Percentiles rank a stretch among this genome's conserved stretches.
Evolutionary conservation across 2,113 vertebrate genomes (phyloP).

Genomic region (Sprattus sprattus): DNA sequence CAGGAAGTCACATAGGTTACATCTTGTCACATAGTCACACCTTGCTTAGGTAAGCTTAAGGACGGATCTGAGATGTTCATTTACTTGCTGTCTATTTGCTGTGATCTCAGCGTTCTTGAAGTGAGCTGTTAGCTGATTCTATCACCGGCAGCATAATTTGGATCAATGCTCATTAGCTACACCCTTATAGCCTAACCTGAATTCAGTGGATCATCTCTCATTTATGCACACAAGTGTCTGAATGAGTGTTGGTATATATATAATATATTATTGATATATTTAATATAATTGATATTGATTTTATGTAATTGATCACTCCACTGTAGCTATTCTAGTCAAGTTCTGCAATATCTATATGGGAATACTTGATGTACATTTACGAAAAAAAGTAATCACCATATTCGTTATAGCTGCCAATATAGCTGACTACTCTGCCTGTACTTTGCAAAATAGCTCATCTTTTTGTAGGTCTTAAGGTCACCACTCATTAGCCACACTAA

Average conservation of each 20-base stretch:
- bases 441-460: no score
- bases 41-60: not conserved
- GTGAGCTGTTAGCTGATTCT: not conserved
- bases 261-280: no score
- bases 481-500: no score
- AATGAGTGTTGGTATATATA: not conserved
- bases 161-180: not conserved
- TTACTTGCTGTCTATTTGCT: not conserved
- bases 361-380: not conserved
- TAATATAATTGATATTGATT: no score
- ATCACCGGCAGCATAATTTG: not conserved
- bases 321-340: not conserved
- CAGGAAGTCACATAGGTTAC: not conserved
- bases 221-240: not conserved
- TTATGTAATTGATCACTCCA: not conserved
- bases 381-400: no score
- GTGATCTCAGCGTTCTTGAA: constrained; percentile 13
- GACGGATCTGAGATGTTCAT: no score
- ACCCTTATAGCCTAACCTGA: not conserved
- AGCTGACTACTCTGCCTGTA: no score
- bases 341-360: not conserved
- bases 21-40: no score
- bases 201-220: not conserved
- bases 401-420: no score
- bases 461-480: no score